Percentiles rank a stretch among this genome's conserved stretches.
phyloP scores from a whole-genome alignment of 2,888 invertebrate genomes.

The Eretmocerus hayati region DNA sequence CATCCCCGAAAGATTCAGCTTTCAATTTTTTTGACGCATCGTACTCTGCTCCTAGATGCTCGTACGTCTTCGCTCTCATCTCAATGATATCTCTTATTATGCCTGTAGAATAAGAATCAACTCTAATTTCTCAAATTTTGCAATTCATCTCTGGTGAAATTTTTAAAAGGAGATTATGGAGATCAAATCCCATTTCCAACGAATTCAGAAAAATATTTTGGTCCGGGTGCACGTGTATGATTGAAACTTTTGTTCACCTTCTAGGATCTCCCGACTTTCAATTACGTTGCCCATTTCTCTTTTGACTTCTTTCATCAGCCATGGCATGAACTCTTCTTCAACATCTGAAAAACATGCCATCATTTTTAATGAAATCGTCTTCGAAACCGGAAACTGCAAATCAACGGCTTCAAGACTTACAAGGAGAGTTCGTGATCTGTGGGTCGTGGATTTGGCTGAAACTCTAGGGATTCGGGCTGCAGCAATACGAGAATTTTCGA shows the following conservation, averaged over 20 bases:
- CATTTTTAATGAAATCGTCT: background rate
- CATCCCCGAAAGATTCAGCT: constrained; percentile 21
- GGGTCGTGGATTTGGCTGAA: background rate
- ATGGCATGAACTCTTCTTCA: constrained; percentile 77
- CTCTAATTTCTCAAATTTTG: background rate
- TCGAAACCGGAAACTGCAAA: too few relatives aligned
- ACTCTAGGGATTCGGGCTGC: too few relatives aligned
- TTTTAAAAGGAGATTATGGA: too few relatives aligned
- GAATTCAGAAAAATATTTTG: too few relatives aligned
- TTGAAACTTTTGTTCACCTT: constrained; percentile 53
- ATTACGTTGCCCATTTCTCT: constrained; percentile 74
- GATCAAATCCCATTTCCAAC: too few relatives aligned
- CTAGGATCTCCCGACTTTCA: constrained; percentile 72
- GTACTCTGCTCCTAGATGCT: constrained; percentile 43
- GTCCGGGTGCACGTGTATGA: too few relatives aligned
- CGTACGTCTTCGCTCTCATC: constrained; percentile 61
- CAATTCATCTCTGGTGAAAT: background rate
- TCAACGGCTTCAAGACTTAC: constrained; percentile 4
- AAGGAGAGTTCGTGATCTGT: background rate
- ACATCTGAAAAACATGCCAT: constrained; percentile 50
- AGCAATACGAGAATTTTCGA: too few relatives aligned
- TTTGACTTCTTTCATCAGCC: constrained; percentile 77
- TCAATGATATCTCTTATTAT: constrained; percentile 73
- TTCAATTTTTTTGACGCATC: constrained; percentile 28
- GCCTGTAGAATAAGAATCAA: constrained; percentile 48